Conservation (phyloP, 2,113 vertebrate species). For the Eulacestoma nigropectus region DNA sequence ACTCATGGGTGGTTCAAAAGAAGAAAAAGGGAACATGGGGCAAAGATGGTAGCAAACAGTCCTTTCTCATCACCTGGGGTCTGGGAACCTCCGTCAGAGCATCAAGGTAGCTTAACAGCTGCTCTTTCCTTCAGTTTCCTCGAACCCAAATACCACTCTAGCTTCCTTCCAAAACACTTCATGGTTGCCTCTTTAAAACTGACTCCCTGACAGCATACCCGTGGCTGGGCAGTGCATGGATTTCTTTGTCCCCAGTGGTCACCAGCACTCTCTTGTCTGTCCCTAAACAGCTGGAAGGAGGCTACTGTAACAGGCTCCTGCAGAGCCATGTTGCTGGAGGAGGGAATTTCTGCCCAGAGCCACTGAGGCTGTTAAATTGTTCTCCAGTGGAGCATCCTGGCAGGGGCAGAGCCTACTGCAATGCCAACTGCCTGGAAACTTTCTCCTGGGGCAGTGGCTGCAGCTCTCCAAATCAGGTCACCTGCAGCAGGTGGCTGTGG, state of each 20-base stretch:
- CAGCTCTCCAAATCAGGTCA: neutral
- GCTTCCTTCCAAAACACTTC: neutral
- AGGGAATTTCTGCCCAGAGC: neutral
- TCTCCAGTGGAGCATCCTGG: neutral
- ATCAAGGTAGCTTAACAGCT: neutral
- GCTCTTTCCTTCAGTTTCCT: neutral
- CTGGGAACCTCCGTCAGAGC: neutral
- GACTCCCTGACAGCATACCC: neutral
- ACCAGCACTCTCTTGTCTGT: neutral
- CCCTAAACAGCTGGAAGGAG: neutral
- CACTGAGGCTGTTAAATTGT: accelerated
- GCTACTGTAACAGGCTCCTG: neutral
- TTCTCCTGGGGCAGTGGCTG: neutral
- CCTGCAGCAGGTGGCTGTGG: neutral
- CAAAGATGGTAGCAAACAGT: neutral
- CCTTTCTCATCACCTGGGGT: neutral
- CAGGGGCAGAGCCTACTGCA: neutral
- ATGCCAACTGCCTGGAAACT: neutral
- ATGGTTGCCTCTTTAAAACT: neutral
- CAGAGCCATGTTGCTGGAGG: accelerated
- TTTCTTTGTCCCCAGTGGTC: accelerated
- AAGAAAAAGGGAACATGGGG: neutral
- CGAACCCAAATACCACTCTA: neutral
- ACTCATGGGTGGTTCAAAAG: neutral
- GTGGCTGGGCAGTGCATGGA: neutral